Conservation (phyloP, 2,113 vertebrate genomes). For the Antechinus flavipes region DNA sequence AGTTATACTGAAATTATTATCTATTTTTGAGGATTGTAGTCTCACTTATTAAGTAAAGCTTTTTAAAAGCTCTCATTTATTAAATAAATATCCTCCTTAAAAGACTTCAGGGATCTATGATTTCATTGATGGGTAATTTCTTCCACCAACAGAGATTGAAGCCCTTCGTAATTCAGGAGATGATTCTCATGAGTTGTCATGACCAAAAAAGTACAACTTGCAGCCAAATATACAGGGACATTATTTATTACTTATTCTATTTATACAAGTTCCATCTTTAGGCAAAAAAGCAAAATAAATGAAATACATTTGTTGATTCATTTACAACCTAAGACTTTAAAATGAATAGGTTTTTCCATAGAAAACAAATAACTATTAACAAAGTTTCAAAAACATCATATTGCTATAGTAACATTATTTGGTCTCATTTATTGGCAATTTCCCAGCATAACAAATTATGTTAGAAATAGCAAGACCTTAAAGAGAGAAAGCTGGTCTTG, state of each 20-base stretch:
- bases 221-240: background rate
- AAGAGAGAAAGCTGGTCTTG: background rate
- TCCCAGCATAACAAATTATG: background rate
- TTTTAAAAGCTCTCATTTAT: background rate
- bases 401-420: background rate
- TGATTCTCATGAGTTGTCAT: background rate
- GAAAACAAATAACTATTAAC: background rate
- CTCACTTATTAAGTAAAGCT: background rate
- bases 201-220: background rate
- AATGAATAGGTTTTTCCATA: background rate
- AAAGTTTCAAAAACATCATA: background rate
- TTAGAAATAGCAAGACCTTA: background rate
- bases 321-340: background rate
- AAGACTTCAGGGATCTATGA: background rate
- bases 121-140: background rate
- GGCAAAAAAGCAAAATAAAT: background rate
- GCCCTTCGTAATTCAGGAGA: background rate
- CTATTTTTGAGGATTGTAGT: constrained; percentile 2
- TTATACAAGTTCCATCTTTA: background rate
- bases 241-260: constrained; percentile 10
- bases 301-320: background rate
- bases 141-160: background rate
- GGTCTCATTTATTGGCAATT: background rate
- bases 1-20: constrained; percentile 20
- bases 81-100: constrained; percentile 13